Conservation (phyloP, 2,888 invertebrate species). For the Prenolepis imparis region DNA sequence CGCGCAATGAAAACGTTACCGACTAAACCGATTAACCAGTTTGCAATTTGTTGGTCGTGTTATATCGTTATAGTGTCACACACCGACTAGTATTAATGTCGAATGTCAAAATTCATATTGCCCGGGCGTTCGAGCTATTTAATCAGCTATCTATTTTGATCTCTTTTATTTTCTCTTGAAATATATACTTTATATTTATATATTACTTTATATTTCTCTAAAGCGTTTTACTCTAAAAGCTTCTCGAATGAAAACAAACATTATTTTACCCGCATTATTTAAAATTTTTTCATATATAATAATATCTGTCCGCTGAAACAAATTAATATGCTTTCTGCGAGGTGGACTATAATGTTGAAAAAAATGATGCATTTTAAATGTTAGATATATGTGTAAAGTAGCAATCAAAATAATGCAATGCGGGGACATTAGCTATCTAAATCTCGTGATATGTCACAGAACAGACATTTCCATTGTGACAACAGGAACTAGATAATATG, state of each 20-base stretch:
- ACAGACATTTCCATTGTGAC: slow-evolving; percentile 36
- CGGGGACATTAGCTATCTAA: slow-evolving; percentile 1
- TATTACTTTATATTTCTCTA: background rate
- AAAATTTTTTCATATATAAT: background rate
- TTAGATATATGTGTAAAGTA: background rate
- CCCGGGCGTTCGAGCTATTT: background rate
- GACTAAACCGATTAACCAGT: slow-evolving; percentile 66
- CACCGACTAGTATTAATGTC: slow-evolving; percentile 31
- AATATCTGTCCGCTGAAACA: background rate
- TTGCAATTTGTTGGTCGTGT: slow-evolving; percentile 52
- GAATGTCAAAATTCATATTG: slow-evolving; percentile 26
- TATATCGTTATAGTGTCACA: slow-evolving; percentile 29
- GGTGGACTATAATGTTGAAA: background rate
- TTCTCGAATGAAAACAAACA: background rate
- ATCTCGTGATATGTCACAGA: slow-evolving; percentile 29
- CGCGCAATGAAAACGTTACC: slow-evolving; percentile 48
- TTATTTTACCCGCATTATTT: background rate
- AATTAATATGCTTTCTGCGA: background rate
- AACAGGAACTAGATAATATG: slow-evolving; percentile 43
- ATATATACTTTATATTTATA: background rate
- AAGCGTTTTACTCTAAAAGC: background rate
- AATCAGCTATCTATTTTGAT: background rate
- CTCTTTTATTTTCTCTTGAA: background rate
- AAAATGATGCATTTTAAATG: background rate
- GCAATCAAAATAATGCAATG: background rate